Evolutionary conservation across 1,140 invertebrate species (phyloP), one percentile per base, ranked within the genome.

Genomic region (Neotoxoptera formosana): DNA sequence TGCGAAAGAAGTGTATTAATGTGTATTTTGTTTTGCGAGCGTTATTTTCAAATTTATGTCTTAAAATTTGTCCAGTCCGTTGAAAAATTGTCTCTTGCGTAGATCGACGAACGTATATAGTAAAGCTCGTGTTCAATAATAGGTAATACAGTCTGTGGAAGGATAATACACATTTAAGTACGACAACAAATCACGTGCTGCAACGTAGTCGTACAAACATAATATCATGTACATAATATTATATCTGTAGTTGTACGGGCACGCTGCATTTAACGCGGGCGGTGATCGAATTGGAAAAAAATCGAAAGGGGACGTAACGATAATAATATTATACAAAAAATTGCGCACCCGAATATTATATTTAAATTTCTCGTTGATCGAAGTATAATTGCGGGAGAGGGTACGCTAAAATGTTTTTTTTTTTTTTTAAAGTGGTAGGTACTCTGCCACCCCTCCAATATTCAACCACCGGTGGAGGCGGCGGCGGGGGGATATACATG

Each of bases 21-120:
- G 34, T 23, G 81, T 41, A 36, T 36, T 36, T 87, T 47, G 41
- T 47, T 87, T 41, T 87, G 11, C 84, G 45, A 14, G 7, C 30
- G 86, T 87, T 87, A n/a, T 48, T 51, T 48, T 87, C 34, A 87
- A 87, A 87, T 87, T 87, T 87, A 87, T 87, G 45, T 87, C 45
- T 87, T 48, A 47, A 87, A 87, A 87, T 87, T 87, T 48, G 86
- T 87, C 86, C 86, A 47, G 86, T 87, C n/a, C 30, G 47, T 48
- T 48, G 86, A 87, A 87, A 87, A 87, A 87, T 87, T 87, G 86
- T 87, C 86, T 87, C 86, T 87, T 87, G 45, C n/a, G n/a, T 87
- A 87, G 86, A 87, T 87, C 86, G 20, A 87, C 45, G 84, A 87
- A 87, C 41, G 23, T 48, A n/a, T n/a, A n/a, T n/a, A n/a, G 48